These are phyloP conservation scores for Euschistus heros DNA, from an alignment of 1,140 invertebrate species.

Conservation along the genomic window DNA sequence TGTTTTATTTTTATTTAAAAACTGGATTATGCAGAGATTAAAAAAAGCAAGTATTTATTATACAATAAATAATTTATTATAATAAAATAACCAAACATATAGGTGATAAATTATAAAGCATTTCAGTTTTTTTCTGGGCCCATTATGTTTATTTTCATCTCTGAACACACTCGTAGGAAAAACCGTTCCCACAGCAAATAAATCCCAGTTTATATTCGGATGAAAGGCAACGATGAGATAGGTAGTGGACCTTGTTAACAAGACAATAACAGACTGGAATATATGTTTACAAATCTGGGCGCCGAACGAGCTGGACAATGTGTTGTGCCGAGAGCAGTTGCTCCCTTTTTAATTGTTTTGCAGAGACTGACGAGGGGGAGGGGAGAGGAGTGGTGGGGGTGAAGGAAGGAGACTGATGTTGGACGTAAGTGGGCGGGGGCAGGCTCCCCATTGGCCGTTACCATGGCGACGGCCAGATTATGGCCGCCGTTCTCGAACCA, in stretches of 20 bases:
- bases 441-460: slow-evolving; percentile 5
- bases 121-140: no score
- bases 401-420: not conserved
- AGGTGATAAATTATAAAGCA: no score
- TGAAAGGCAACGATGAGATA: no score
- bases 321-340: not conserved
- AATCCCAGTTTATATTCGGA: no score
- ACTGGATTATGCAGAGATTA: no score
- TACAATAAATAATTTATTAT: no score
- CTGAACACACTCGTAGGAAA: no score
- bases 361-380: slow-evolving; percentile 1
- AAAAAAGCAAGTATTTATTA: no score
- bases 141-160: no score
- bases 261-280: not conserved
- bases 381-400: not conserved
- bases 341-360: not conserved
- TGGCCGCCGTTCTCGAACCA: slow-evolving; percentile 5
- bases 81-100: no score
- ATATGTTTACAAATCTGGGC: slow-evolving; percentile 11
- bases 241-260: slow-evolving; percentile 11
- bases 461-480: slow-evolving; percentile 12
- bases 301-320: not conserved
- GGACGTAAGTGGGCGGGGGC: slow-evolving; percentile 1
- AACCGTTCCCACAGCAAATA: no score
- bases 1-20: no score